Percentiles rank a stretch among this genome's conserved stretches.
Conservation (phyloP, 2,113 vertebrate genomes). For the Paralichthys olivaceus region DNA sequence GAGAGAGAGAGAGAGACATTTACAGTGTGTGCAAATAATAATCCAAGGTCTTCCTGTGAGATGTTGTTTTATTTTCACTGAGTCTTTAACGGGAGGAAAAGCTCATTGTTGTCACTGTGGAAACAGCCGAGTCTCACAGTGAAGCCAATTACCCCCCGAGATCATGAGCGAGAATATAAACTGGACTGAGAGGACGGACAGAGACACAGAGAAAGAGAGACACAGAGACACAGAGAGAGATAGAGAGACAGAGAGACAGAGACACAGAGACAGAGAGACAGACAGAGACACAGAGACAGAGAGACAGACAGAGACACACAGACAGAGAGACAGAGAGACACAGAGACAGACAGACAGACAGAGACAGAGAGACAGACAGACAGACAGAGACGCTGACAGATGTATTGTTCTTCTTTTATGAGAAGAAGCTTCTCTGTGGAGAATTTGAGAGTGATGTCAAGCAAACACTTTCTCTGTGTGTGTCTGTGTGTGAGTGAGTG, state of each 20-base stretch:
- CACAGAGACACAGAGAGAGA: background rate
- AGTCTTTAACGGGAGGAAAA: slow-evolving; percentile 70
- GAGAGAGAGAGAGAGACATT: background rate
- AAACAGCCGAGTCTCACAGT: slow-evolving; percentile 46
- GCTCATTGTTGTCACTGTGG: slow-evolving; percentile 69
- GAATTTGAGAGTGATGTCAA: slow-evolving; percentile 40
- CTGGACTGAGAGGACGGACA: background rate
- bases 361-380: background rate
- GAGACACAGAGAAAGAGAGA: too few relatives aligned
- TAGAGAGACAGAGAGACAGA: background rate
- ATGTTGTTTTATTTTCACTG: background rate
- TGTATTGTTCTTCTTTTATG: slow-evolving; percentile 36
- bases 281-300: background rate
- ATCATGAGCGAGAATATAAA: background rate
- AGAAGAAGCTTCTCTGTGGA: slow-evolving; percentile 43
- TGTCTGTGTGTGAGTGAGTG: slow-evolving; percentile 14
- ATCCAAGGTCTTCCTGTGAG: slow-evolving; percentile 18
- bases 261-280: background rate
- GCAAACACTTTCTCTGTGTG: slow-evolving; percentile 43
- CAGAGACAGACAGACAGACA: background rate
- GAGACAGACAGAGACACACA: background rate
- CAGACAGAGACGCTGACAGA: background rate
- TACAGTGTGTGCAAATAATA: background rate
- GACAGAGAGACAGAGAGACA: background rate
- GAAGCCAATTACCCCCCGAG: slow-evolving; percentile 18